Evolutionary conservation across 2,797 vertebrate species (phyloP).

Genomic region (Xyrichtys novacula): DNA sequence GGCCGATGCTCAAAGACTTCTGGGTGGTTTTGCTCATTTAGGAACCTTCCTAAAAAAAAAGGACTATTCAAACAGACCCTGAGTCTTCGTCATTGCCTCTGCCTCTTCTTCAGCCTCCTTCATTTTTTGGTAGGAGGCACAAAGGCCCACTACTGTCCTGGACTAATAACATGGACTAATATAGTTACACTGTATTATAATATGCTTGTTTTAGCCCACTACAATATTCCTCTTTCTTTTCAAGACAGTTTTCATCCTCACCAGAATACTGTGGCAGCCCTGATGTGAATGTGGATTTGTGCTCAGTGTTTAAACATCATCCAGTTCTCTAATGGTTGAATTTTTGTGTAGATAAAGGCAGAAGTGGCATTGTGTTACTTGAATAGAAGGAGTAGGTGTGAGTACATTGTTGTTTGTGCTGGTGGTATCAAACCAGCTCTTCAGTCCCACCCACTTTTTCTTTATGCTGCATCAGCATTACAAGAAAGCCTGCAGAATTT

Average conservation of each 20-base stretch:
- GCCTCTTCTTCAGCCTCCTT: too few relatives aligned
- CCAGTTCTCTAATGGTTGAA: neutral
- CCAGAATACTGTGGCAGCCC: neutral
- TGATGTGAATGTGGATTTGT: neutral
- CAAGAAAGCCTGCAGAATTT: conserved; percentile 67
- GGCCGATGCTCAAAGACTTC: too few relatives aligned
- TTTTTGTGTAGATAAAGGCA: conserved; percentile 10
- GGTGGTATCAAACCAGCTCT: conserved; percentile 54
- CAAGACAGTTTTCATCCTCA: neutral
- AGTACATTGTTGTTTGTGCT: conserved; percentile 56
- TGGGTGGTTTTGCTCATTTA: too few relatives aligned
- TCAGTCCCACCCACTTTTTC: conserved; percentile 63
- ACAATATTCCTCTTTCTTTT: neutral
- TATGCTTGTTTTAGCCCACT: too few relatives aligned
- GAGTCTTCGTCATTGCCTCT: too few relatives aligned
- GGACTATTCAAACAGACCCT: too few relatives aligned
- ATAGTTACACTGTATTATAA: too few relatives aligned
- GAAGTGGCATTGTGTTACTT: conserved; percentile 34
- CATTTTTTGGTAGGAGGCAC: too few relatives aligned
- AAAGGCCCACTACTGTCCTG: too few relatives aligned
- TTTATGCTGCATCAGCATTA: conserved; percentile 73
- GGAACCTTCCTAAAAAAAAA: too few relatives aligned
- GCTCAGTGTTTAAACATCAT: neutral
- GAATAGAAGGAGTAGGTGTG: conserved; percentile 33
- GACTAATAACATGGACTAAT: too few relatives aligned